These are phyloP conservation scores for Hymenochirus boettgeri DNA, from an alignment of 2,113 vertebrate genomes.

Conservation along the genomic window DNA sequence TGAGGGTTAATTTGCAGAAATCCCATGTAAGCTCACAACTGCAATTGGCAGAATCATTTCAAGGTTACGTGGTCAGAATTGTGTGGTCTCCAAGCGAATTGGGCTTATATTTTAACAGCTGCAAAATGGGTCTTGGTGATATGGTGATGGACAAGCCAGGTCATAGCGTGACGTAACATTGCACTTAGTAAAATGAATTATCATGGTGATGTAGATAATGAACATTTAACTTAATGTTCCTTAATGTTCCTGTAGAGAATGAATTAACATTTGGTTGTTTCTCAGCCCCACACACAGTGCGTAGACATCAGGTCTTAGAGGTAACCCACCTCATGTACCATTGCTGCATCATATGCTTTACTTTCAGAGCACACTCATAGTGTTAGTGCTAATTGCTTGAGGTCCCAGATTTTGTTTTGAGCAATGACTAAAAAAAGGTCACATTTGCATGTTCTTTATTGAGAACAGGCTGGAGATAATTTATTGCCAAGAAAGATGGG, in stretches of 20 bases:
- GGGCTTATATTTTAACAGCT: no score
- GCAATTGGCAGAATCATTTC: no score
- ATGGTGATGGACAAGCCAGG: no score
- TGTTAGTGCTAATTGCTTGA: constrained; percentile 24
- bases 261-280: constrained; percentile 22
- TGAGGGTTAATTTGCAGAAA: no score
- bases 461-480: no score
- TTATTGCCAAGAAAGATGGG: no score
- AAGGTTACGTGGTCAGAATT: no score
- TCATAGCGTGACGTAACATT: background rate
- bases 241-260: constrained; percentile 27
- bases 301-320: constrained; percentile 15
- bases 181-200: constrained; percentile 16
- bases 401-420: background rate
- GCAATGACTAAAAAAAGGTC: background rate
- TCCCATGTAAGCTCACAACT: no score
- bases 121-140: no score
- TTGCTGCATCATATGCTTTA: constrained; percentile 27
- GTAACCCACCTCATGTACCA: constrained; percentile 6
- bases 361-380: constrained; percentile 25
- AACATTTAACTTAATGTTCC: constrained; percentile 22
- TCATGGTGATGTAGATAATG: constrained; percentile 4
- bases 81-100: no score
- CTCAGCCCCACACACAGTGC: background rate
- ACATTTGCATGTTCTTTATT: no score